Evolutionary conservation across 2,113 vertebrate species (phyloP), one percentile per base, ranked within the genome.

Genomic region (Condylura cristata): DNA sequence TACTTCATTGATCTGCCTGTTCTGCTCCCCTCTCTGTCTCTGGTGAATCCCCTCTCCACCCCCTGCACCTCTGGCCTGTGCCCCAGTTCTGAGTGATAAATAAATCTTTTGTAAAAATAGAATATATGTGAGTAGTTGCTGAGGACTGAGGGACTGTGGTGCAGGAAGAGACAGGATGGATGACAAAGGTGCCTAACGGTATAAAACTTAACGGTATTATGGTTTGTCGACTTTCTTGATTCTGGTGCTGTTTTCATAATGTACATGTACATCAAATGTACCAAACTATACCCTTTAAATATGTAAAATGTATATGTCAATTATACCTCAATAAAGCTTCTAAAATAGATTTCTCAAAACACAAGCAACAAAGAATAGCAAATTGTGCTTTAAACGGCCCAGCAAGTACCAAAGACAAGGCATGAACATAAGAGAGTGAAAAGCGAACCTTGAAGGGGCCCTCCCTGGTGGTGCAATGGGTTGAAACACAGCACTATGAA

Each of bases 81-180:
- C n/a, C n/a, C n/a, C n/a, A n/a, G n/a, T n/a, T n/a, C n/a, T n/a
- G n/a, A n/a, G n/a, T n/a, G n/a, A n/a, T n/a, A n/a, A n/a, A n/a
- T n/a, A n/a, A n/a, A n/a, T n/a, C n/a, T n/a, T n/a, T n/a, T n/a
- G n/a, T n/a, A 56, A 56, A 56, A 56, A 80, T 24, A 58, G 63
- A 34, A 68, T 34, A 20, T 11, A 41, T 1, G 12, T 7, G 76
- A 76, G 32, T 30, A 30, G 60, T 10, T 48, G 58, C 58, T 51
- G 46, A 13, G 30, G 75, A 28, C 0, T 44, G 34, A 60, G 34
- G 18, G 6, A 1, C 28, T n/a, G 1, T 0, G 0, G 68, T 18
- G 1, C 51, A 80, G 51, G 76, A 58, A 41, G 51, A 32, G 10
- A 34, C 24, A 9, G 32, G 4, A 7, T 80, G 10, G 2, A 41